These are phyloP conservation scores for Neofelis nebulosa DNA, from an alignment of 2,113 vertebrate species.

Conservation along the genomic window DNA sequence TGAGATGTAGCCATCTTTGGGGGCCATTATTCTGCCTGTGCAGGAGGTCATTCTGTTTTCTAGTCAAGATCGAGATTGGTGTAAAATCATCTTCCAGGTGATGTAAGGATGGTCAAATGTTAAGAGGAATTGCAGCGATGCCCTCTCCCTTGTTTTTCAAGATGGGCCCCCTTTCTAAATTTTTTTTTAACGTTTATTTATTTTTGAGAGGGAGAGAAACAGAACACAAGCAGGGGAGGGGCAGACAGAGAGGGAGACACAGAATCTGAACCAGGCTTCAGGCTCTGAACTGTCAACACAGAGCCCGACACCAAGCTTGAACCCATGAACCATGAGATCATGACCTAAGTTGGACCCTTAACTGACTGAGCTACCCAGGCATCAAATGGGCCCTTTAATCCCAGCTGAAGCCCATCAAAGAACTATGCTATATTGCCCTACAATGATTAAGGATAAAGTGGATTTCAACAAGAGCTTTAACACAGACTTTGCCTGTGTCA, in stretches of 20 bases:
- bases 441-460: background rate
- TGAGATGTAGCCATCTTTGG: background rate
- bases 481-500: background rate
- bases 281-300: too few species aligned
- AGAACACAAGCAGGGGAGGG: too few species aligned
- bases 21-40: background rate
- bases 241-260: too few species aligned
- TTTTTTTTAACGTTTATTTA: too few species aligned
- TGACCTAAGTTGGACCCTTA: too few species aligned
- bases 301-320: too few species aligned
- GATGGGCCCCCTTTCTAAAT: too few species aligned
- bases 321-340: too few species aligned
- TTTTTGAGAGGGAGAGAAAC: too few species aligned
- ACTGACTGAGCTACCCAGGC: too few species aligned
- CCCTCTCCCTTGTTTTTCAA: background rate
- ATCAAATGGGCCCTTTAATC: background rate
- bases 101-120: background rate
- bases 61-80: background rate
- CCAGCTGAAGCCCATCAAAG: background rate
- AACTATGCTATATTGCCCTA: background rate
- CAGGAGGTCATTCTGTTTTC: background rate
- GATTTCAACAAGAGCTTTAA: background rate
- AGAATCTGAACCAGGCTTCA: too few species aligned
- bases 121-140: background rate
- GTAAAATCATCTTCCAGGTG: background rate